Base-by-base conservation (phyloP, 2,888 invertebrate species). In the Limenitis camilla region DNA sequence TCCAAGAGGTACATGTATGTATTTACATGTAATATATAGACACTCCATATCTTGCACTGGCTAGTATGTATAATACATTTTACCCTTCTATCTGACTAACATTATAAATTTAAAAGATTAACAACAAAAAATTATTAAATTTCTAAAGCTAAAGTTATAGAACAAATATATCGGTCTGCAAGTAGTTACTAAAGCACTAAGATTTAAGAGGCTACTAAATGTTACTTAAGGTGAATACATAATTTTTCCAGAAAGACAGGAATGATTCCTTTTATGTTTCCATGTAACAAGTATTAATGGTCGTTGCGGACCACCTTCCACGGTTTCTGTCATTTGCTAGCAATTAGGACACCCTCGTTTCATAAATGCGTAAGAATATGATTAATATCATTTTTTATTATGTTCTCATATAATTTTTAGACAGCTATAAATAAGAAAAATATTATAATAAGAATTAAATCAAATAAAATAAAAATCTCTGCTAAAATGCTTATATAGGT, bases 221-320 rank as follows among this genome's bases (percentile, higher is more conserved):
- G 59, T 66, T 64, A 69, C 64, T 69, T 67, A 67, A 57, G 61
- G 64, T 59, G 68, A 78, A 75, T 78, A 73, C 76, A 81, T 78
- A 81, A 70, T 81, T 82, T 80, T 78, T 74, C 73, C 69, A 60
- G 66, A 70, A 69, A 73, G 72, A 68, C 69, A 59, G 67, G 62
- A 69, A 67, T 70, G 74, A 77, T 78, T 78, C 72, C 72, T 67
- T 78, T 80, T 79, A 78, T 78, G 80, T 74, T 74, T 66, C 68
- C 56, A 62, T 61, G 66, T 81, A 81, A 83, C 75, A 68, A 80
- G 74, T 75, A 82, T 77, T 73, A 79, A 83, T 80, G 76, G 70
- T 64, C 60, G 61, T 61, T 53, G 59, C 62, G 63, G 63, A 67
- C 67, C 69, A 71, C 68, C 63, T 66, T 63, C 66, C 64, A 61